A percentile compares a stretch with the other conserved stretches of the same genome.
These are phyloP conservation scores for Drosophila subobscura DNA, from an alignment of 1,140 invertebrate genomes.

Conservation along the genomic window DNA sequence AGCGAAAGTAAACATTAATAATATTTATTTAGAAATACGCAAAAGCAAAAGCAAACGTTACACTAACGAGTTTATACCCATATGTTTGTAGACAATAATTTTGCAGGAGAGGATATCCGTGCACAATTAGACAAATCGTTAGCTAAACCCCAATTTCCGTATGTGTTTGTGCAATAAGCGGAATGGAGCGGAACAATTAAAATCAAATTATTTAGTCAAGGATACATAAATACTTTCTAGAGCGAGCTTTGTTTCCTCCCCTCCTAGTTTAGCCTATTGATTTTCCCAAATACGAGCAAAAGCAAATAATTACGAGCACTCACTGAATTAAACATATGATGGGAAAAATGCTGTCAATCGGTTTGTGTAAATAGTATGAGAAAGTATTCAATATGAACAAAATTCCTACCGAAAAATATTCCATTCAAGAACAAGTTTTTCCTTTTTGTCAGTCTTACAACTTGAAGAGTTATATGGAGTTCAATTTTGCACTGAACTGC, in stretches of 20 bases:
- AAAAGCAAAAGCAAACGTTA: constrained; percentile 22
- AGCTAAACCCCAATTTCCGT: constrained; percentile 58
- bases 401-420: constrained; percentile 75
- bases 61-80: constrained; percentile 50
- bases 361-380: constrained; percentile 69
- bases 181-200: constrained; percentile 15
- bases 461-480: constrained; percentile 33
- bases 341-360: constrained; percentile 21
- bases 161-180: constrained; percentile 35
- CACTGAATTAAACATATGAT: constrained; percentile 5
- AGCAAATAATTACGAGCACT: constrained; percentile 15
- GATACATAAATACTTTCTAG: constrained; percentile 26
- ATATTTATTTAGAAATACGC: constrained; percentile 41
- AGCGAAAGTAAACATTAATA: constrained; percentile 24
- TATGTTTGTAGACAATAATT: constrained; percentile 82
- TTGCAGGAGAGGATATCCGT: constrained; percentile 45
- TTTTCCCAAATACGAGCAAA: constrained; percentile 29
- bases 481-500: constrained; percentile 54
- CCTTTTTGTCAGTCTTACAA: constrained; percentile 39
- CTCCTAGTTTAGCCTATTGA: constrained; percentile 3
- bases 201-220: constrained; percentile 42
- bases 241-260: constrained; percentile 37
- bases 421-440: constrained; percentile 33
- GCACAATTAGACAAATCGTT: constrained; percentile 55
- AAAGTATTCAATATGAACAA: constrained; percentile 70